These are phyloP conservation scores for Malurus leucopterus DNA, from an alignment of 2,797 vertebrate genomes.

Conservation along the genomic window DNA sequence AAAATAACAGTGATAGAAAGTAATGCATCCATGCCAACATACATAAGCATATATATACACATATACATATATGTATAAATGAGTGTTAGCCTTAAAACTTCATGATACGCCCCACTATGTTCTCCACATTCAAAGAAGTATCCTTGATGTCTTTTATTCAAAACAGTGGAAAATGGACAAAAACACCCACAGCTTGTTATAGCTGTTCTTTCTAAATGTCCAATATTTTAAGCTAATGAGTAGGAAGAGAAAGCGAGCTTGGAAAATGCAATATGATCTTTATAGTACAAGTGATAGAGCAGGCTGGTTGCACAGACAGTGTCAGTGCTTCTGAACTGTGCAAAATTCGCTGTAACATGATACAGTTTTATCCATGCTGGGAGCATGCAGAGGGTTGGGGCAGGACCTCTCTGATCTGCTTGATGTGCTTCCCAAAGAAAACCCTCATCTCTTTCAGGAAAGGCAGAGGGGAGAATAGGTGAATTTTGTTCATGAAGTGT, in stretches of 20 bases:
- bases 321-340: not conserved
- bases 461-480: not conserved
- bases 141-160: not conserved
- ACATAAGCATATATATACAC: rapidly evolving
- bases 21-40: not conserved
- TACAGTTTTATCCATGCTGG: not conserved
- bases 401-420: not conserved
- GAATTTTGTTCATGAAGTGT: not conserved
- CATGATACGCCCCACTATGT: not conserved
- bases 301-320: rapidly evolving
- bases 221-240: not conserved
- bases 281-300: rapidly evolving
- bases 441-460: not conserved
- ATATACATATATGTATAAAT: rapidly evolving
- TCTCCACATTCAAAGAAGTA: not conserved
- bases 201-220: not conserved
- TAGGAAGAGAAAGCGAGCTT: not conserved
- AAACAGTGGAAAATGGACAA: not conserved
- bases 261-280: not conserved
- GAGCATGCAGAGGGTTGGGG: not conserved
- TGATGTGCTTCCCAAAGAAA: rapidly evolving
- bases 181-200: not conserved
- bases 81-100: not conserved
- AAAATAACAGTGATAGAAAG: not conserved
- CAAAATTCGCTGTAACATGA: rapidly evolving